Evolutionary conservation across 2,888 invertebrate genomes (phyloP).

Genomic region (Neria commutata): DNA sequence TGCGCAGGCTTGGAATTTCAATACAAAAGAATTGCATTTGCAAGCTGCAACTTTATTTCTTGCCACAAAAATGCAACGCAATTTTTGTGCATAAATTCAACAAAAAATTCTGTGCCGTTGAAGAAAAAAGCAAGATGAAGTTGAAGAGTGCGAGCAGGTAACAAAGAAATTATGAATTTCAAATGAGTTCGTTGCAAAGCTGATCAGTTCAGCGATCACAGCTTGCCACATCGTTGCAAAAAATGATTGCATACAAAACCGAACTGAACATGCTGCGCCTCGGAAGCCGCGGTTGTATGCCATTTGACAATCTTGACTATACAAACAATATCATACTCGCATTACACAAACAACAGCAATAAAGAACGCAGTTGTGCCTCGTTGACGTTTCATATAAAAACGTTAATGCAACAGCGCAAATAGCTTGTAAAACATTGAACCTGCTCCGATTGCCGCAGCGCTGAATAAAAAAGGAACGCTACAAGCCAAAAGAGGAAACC

Average conservation of each 20-base stretch:
- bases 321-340: constrained; percentile 18
- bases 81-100: background rate
- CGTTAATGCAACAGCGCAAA: constrained; percentile 22
- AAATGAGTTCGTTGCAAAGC: constrained; percentile 46
- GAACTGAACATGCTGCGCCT: background rate
- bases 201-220: background rate
- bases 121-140: background rate
- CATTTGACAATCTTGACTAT: background rate
- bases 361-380: background rate
- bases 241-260: background rate
- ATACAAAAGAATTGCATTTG: constrained; percentile 2
- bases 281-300: too few relatives aligned
- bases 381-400: constrained; percentile 18
- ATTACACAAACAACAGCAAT: constrained; percentile 12
- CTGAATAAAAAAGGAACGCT: background rate
- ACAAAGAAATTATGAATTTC: constrained; percentile 54
- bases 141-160: constrained; percentile 37
- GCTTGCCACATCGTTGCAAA: background rate
- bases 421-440: constrained; percentile 25
- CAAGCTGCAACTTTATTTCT: background rate
- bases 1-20: background rate
- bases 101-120: background rate
- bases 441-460: background rate
- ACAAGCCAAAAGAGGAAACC: background rate
- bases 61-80: too few relatives aligned